Evolutionary conservation across 37 sponge, comb jelly and placozoan genomes (phyloP).

Genomic region (Eunapius fragilis): DNA sequence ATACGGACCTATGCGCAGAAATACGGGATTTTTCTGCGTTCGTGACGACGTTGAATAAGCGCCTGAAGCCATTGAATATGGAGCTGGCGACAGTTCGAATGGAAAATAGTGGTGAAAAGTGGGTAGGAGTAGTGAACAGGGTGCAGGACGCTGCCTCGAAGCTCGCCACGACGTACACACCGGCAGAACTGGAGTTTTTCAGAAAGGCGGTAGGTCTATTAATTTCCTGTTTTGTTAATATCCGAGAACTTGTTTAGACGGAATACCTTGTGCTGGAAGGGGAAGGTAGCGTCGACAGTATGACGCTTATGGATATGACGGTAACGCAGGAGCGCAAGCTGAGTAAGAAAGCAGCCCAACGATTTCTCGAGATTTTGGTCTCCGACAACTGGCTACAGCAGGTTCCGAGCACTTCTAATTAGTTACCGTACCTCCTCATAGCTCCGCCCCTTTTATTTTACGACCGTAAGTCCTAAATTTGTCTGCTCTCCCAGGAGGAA

Average conservation of each 20-base stretch:
- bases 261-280: constrained; percentile 8
- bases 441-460: background rate
- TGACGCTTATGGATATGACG: constrained; percentile 16
- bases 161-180: constrained; percentile 37
- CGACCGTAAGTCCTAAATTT: background rate
- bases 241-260: constrained; percentile 4
- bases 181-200: constrained; percentile 54
- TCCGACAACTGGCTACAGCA: constrained; percentile 37
- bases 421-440: background rate
- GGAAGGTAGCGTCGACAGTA: constrained; percentile 32
- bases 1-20: background rate
- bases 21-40: background rate
- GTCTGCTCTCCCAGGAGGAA: background rate
- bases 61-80: constrained; percentile 31
- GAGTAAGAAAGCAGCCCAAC: constrained; percentile 17
- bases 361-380: constrained; percentile 27
- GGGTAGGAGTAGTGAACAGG: constrained; percentile 59
- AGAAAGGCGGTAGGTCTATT: constrained; percentile 36
- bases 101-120: constrained; percentile 32
- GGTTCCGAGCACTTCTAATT: background rate
- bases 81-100: constrained; percentile 31
- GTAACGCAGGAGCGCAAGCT: constrained; percentile 40
- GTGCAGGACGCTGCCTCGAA: constrained; percentile 59
- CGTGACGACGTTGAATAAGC: constrained; percentile 25
- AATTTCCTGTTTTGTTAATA: background rate